Base-by-base conservation (phyloP, 2,888 invertebrate species). In the Cerceris ruficornis region DNA sequence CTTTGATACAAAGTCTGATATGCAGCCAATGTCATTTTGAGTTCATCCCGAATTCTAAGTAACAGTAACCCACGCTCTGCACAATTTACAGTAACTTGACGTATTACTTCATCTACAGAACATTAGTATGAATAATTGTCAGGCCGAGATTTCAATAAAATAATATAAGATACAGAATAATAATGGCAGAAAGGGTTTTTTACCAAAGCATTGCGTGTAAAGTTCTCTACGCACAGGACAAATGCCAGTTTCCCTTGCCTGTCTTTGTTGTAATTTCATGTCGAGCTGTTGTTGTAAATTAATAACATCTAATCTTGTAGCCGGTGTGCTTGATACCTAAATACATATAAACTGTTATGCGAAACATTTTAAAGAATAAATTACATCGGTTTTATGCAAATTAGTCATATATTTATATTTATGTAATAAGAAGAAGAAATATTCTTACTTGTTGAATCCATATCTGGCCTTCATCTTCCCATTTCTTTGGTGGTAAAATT, bases 51-150 rank as follows among this genome's bases (percentile, higher is more conserved):
- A 6, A 99, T 97, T 86, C 99, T 94, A 67, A 99, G 93, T 62
- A 99, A 93, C 7, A 99, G 93, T n/a, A 99, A 94, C 4, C 99
- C 99, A 86, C 99, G 94, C 93, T 99, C 99, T 0, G 98, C 97
- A 91, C 99, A 99, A 92, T 98, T 99, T 60, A 99, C 97, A 6
- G 99, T 98, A 39, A 99, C 98, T 94, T 99, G 96, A n/a, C 97
- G 94, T 87, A 98, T 97, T 54, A 98, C 93, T 93, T 98, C 98
- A 93, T 98, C 96, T 94, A 61, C 7, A 58, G 70, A 59, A 58
- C 13, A 41, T 41, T 11, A 7, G 11, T 42, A 39, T 15, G 28
- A 15, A n/a, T 43, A 15, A 14, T n/a, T 62, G n/a, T 61, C n/a
- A 5, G 15, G 14, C 15, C 5, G 6, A 13, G 57, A 41, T 65